These are phyloP conservation scores for Rhinolophus sinicus DNA, from an alignment of 2,113 vertebrate genomes.

Conservation along the genomic window DNA sequence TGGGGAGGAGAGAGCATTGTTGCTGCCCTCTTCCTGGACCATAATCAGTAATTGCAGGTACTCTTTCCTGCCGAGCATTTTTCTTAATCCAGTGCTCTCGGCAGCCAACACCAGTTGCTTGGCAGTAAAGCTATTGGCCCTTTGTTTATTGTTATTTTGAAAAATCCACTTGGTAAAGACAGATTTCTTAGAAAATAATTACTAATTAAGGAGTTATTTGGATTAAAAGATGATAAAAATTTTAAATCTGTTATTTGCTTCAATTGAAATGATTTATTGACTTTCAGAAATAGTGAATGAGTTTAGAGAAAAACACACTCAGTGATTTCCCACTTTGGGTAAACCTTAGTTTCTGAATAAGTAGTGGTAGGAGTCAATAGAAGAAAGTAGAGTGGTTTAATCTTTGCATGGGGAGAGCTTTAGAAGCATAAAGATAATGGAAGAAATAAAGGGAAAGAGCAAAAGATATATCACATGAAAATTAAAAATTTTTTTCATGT, in stretches of 20 bases:
- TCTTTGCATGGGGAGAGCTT: neutral
- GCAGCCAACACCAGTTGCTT: neutral
- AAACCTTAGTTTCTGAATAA: conserved; percentile 41
- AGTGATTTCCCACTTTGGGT: conserved; percentile 28
- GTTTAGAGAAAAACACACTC: conserved; percentile 33
- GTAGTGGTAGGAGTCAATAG: neutral
- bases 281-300: neutral
- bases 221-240: conserved; percentile 25
- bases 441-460: neutral
- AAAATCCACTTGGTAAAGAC: conserved; percentile 13
- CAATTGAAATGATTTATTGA: neutral
- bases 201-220: conserved; percentile 7
- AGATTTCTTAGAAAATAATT: neutral
- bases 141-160: neutral
- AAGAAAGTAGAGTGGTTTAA: conserved; percentile 26
- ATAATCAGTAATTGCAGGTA: neutral
- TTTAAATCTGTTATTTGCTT: conserved; percentile 11
- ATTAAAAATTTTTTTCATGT: neutral
- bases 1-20: neutral
- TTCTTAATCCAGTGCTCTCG: neutral
- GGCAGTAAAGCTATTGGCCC: neutral
- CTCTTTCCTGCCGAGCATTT: neutral
- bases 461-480: neutral
- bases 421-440: conserved; percentile 15
- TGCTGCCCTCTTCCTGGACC: neutral